phyloP scores from a whole-genome alignment of 2,113 vertebrate genomes.

The Capricornis sumatraensis region DNA sequence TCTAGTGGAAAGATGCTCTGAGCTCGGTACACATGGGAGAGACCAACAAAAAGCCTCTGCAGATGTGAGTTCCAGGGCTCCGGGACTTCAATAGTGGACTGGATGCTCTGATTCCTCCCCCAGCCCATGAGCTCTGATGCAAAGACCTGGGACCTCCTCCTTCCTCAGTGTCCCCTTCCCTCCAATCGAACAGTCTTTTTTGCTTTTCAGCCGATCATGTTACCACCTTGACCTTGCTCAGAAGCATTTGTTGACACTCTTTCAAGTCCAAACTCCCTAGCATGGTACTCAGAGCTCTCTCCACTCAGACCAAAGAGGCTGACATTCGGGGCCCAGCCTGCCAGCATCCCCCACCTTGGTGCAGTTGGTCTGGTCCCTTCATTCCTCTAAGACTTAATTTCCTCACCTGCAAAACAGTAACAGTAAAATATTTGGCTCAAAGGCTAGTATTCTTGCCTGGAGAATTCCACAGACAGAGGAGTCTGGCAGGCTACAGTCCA shows the following conservation, averaged over 20 bases:
- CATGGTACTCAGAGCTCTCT: rapidly evolving
- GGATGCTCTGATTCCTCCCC: background rate
- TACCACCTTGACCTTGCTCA: background rate
- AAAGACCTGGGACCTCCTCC: background rate
- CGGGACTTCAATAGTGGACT: rapidly evolving
- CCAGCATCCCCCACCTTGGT: background rate
- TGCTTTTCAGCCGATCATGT: background rate
- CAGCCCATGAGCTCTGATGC: rapidly evolving
- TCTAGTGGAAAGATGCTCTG: background rate
- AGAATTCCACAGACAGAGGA: rapidly evolving
- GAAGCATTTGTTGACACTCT: background rate
- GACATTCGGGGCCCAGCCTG: background rate
- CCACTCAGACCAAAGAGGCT: background rate
- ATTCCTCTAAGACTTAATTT: background rate
- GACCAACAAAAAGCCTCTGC: too few species aligned
- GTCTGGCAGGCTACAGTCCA: background rate
- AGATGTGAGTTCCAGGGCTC: background rate
- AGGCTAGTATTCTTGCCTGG: background rate
- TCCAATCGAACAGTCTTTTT: background rate
- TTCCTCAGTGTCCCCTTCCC: background rate
- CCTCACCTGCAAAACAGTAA: background rate
- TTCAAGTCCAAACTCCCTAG: background rate
- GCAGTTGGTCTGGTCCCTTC: rapidly evolving
- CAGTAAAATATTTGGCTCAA: background rate
- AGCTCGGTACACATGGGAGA: rapidly evolving